A percentile compares a stretch with the other conserved stretches of the same genome.
phyloP scores from a whole-genome alignment of 2,888 invertebrate species.

The Eupithecia dodoneata region DNA sequence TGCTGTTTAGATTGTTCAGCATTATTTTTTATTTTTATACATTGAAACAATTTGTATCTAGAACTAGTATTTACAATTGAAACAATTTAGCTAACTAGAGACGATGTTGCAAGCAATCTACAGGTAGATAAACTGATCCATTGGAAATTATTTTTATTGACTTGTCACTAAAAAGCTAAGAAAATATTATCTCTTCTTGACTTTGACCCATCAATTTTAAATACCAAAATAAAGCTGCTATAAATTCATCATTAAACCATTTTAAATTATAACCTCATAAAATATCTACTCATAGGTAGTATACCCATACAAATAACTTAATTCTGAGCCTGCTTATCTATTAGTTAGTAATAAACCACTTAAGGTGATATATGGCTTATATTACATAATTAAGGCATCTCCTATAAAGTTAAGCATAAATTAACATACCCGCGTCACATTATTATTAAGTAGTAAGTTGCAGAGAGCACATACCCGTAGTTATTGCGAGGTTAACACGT shows the following conservation, averaged over 20 bases:
- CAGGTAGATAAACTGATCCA: too few species aligned
- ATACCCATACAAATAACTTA: constrained; percentile 37
- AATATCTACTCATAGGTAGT: constrained; percentile 23
- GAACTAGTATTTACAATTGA: too few species aligned
- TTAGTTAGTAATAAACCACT: constrained; percentile 52
- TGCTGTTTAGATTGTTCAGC: too few species aligned
- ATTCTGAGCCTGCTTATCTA: constrained; percentile 43
- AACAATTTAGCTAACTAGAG: too few species aligned
- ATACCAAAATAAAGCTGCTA: not conserved
- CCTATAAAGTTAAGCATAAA: constrained; percentile 73
- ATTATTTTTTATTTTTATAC: too few species aligned
- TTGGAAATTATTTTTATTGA: not conserved
- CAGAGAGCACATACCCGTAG: constrained; percentile 61
- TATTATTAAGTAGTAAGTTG: constrained; percentile 70
- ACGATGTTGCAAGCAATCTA: too few species aligned
- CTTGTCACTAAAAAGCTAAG: not conserved
- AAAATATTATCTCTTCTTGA: not conserved
- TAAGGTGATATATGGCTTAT: constrained; percentile 55
- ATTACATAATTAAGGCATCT: constrained; percentile 67
- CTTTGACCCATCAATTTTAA: not conserved
- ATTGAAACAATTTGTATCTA: too few species aligned
- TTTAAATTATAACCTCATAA: constrained; percentile 11
- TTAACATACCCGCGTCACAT: constrained; percentile 69
- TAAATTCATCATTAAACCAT: constrained; percentile 11
- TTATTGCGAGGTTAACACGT: constrained; percentile 78